These are phyloP conservation scores for Trichogramma pretiosum DNA, from an alignment of 1,140 invertebrate genomes.

Conservation along the genomic window DNA sequence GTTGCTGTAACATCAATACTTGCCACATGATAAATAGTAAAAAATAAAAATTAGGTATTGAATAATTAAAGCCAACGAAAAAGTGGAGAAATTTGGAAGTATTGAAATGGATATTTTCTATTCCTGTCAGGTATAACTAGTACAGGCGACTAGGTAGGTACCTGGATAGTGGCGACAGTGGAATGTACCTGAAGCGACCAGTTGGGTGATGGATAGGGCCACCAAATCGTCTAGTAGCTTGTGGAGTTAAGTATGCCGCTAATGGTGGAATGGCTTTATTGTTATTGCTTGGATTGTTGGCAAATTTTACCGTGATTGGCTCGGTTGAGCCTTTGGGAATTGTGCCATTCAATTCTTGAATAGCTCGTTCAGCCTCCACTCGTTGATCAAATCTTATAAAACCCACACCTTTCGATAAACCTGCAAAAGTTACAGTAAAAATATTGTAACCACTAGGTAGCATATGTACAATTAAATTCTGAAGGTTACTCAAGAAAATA, in stretches of 20 bases:
- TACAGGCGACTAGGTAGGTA: conserved; percentile 51
- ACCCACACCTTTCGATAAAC: conserved; percentile 96
- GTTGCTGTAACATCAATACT: too few species aligned
- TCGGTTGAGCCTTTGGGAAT: conserved; percentile 92
- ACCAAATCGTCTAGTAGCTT: conserved; percentile 72
- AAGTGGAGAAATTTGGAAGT: too few species aligned
- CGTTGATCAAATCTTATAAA: conserved; percentile 99
- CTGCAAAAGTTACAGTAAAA: too few species aligned
- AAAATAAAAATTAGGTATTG: too few species aligned
- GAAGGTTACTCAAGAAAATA: too few species aligned
- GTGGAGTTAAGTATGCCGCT: conserved; percentile 83
- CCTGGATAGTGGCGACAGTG: conserved; percentile 60
- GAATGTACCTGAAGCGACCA: conserved; percentile 82
- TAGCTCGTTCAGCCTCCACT: conserved; percentile 92
- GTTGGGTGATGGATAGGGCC: conserved; percentile 88
- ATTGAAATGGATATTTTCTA: too few species aligned
- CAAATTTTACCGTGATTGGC: conserved; percentile 98
- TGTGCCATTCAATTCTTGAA: conserved; percentile 94
- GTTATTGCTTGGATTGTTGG: conserved; percentile 96
- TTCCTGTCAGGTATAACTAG: conserved; percentile 44
- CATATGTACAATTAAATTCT: too few species aligned
- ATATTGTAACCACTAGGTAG: too few species aligned
- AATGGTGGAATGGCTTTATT: conserved; percentile 83
- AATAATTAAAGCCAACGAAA: too few species aligned
- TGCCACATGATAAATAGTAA: too few species aligned